Percentiles rank a stretch among this genome's conserved stretches.
These are phyloP conservation scores for Drosophila nr. medialis DNA, from an alignment of 2,888 invertebrate genomes.

Conservation along the genomic window DNA sequence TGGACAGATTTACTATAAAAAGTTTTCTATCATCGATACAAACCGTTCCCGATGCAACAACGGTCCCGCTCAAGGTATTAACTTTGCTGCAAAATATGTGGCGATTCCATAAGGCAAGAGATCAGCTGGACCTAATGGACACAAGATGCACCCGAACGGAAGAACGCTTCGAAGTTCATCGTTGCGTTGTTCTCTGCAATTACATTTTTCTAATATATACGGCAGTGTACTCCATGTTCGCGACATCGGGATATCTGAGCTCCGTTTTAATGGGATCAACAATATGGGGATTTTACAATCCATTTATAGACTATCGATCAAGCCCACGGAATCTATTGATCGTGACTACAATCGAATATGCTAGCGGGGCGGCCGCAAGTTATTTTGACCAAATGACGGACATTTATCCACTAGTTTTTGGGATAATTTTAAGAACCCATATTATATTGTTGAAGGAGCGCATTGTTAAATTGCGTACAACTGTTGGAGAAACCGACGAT, in stretches of 20 bases:
- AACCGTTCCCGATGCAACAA: constrained; percentile 30
- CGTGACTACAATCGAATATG: constrained; percentile 14
- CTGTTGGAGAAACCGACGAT: neutral
- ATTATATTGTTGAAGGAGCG: constrained; percentile 30
- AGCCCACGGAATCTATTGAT: constrained; percentile 26
- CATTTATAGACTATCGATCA: constrained; percentile 33
- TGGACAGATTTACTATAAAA: constrained; percentile 26
- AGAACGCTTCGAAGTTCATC: constrained; percentile 30
- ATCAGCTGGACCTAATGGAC: constrained; percentile 41
- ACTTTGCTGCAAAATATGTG: constrained; percentile 18
- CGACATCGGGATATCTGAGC: constrained; percentile 25
- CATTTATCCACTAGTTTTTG: constrained; percentile 35
- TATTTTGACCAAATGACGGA: constrained; percentile 28
- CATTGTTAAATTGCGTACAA: constrained; percentile 26
- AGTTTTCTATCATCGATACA: constrained; percentile 46
- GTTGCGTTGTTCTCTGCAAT: constrained; percentile 35
- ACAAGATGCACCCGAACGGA: constrained; percentile 13
- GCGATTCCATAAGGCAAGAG: constrained; percentile 34
- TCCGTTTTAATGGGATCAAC: constrained; percentile 26
- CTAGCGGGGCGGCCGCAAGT: neutral
- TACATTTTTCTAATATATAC: constrained; percentile 31
- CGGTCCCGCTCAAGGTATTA: constrained; percentile 4
- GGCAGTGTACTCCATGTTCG: constrained; percentile 15
- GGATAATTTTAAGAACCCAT: constrained; percentile 33
- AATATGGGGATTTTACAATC: constrained; percentile 50